Evolutionary conservation across 2,113 vertebrate species (phyloP), one percentile per base, ranked within the genome.

Genomic region (Corynorhinus townsendii): DNA sequence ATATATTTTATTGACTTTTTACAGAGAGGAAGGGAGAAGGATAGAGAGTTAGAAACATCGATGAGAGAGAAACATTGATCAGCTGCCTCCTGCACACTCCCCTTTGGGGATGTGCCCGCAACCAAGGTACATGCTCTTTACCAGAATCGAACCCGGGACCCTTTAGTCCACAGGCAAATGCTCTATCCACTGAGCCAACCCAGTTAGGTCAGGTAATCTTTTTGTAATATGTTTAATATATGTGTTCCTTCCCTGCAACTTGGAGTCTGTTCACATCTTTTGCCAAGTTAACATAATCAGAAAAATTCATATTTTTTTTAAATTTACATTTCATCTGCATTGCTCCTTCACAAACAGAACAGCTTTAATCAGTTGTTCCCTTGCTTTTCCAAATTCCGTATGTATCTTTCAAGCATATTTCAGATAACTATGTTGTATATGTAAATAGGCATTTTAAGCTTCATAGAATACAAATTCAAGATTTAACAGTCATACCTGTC

Each of bases 281-380:
- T 83, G 17, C 2, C 22, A 86, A 56, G 12, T 82, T 56, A 24
- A 2, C 28, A 83, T 64, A 17, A 76, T 82, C 30, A 89, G 22
- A 91, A 91, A 91, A 66, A 84, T n/a, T 84, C 86, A 77, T 87
- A 89, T 77, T 92, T 73, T 92, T 73, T 38, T 38, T 11, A 84
- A 94, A 64, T 90, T 90, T 93, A 35, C 19, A 83, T 68, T 87
- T 90, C 17, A 73, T 69, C 19, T 90, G 3, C 1, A 6, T n/a
- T 94, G 38, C 80, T 83, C n/a, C 24, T 79, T 40, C 1, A 59
- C 15, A 94, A 47, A 86, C 20, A 72, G 75, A 86, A 82, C 10
- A 10, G 35, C 72, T 82, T 73, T 90, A 59, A 86, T 92, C 52
- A 81, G 16, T 26, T 49, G 20, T 91, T 47, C 30, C n/a, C 15